Conservation (phyloP, 2,113 vertebrate species). For the Ceratotherium simum region DNA sequence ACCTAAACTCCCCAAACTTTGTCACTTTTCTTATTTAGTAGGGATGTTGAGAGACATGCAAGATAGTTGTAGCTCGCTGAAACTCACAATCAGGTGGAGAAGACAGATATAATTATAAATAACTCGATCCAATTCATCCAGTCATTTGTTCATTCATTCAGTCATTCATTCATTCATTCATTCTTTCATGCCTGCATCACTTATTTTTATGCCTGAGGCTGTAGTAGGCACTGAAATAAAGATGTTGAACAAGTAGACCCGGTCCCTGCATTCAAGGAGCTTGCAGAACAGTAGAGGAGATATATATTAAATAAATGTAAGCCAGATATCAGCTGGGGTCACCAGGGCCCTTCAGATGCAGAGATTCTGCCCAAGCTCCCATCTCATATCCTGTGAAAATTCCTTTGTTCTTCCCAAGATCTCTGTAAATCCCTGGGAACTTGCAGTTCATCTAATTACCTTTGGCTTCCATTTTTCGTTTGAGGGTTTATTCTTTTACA, state of each 20-base stretch:
- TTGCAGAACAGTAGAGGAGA: not conserved
- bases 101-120: not conserved
- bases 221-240: not conserved
- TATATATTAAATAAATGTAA: not conserved
- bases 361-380: not conserved
- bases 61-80: not conserved
- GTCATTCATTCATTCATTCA: not conserved
- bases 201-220: not conserved
- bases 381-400: not conserved
- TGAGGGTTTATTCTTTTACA: not conserved
- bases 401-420: not conserved
- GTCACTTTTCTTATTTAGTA: not conserved
- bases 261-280: not conserved
- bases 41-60: not conserved
- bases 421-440: not conserved
- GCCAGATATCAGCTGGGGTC: not conserved
- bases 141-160: not conserved
- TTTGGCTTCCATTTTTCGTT: not conserved
- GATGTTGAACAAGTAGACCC: not conserved
- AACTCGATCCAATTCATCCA: not conserved
- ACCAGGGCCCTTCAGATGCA: not conserved
- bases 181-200: no score
- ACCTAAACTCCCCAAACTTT: not conserved
- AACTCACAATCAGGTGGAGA: not conserved
- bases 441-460: not conserved